Base-by-base conservation (phyloP, 2,113 vertebrate genomes). In the Perca fluviatilis region DNA sequence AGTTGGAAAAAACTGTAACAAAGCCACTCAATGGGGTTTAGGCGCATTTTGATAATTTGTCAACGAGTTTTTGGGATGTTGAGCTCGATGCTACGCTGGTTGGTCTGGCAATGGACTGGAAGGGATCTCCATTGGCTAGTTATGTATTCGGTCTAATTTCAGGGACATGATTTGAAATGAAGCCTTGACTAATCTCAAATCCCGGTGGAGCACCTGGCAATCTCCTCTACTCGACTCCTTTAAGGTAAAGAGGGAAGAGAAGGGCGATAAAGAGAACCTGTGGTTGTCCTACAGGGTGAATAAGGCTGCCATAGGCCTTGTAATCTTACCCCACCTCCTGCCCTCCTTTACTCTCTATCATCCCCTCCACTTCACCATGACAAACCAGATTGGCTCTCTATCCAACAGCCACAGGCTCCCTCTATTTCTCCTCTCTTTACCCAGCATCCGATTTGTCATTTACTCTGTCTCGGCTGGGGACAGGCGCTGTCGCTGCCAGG, bases 341-440 rank as follows among this genome's bases (percentile, higher is more conserved):
- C 79, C 77, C 82, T 81, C 79, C 56, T 65, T 50, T 58, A 72
- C 25, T 76, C 84, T 56, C 74, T 54, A 61, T 89, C 85, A 85
- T 84, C 88, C 64, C 58, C 79, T 86, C 84, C 80, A 80, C 88
- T 84, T 83, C 82, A 77, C 88, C 86, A 90, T 94, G 92, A 94
- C 92, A 89, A 94, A 94, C 85, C 57, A 77, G 90, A 93, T 94
- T 84, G 81, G 86, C 83, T 87, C 88, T 84, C 86, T 82, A 89
- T 93, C 88, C 87, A 90, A 90, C 56, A 86, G 80, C 91, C 83
- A 74, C 80, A 86, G 84, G 89, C 83, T 84, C 81, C 80, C 65
- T 87, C 77, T 67, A 67, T 80, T 77, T 78, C 53, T 63, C 21
- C 60, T 50, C 58, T 46, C 63, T 46, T 62, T 73, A 85, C 82